Conservation (phyloP, 2,888 invertebrate genomes). For the Drosophila sordidapex region DNA sequence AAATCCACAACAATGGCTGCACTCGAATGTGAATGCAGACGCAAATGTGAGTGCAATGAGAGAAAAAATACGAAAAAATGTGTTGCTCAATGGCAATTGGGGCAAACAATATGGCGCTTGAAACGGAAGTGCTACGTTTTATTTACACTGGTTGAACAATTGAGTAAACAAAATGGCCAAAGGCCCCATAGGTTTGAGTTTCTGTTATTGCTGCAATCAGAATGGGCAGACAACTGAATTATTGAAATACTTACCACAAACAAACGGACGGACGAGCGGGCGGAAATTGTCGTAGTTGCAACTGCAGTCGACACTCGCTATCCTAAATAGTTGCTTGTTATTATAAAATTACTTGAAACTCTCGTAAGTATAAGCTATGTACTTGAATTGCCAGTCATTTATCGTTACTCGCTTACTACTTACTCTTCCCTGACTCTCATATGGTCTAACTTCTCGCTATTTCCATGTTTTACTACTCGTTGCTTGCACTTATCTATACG, state of each 20-base stretch:
- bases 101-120: conserved; percentile 63
- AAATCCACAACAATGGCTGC: conserved; percentile 21
- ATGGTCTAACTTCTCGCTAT: not conserved
- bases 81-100: conserved; percentile 62
- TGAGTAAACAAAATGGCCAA: conserved; percentile 57
- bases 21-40: conserved; percentile 5
- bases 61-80: conserved; percentile 61
- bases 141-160: conserved; percentile 72
- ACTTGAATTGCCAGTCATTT: no score
- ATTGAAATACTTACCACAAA: conserved; percentile 43
- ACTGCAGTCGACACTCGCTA: not conserved
- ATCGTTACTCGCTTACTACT: not conserved
- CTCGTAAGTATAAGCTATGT: not conserved
- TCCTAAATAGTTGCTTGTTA: not conserved
- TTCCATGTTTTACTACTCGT: not conserved
- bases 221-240: conserved; percentile 51
- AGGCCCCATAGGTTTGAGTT: conserved; percentile 23
- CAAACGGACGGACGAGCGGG: not conserved
- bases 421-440: no score
- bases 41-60: conserved; percentile 19
- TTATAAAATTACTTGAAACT: not conserved
- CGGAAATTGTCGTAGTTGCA: not conserved
- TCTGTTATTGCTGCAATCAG: conserved; percentile 19
- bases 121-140: conserved; percentile 63
- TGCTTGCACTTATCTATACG: not conserved